Conservation (phyloP, 2,113 vertebrate species). For the Octodon degus region DNA sequence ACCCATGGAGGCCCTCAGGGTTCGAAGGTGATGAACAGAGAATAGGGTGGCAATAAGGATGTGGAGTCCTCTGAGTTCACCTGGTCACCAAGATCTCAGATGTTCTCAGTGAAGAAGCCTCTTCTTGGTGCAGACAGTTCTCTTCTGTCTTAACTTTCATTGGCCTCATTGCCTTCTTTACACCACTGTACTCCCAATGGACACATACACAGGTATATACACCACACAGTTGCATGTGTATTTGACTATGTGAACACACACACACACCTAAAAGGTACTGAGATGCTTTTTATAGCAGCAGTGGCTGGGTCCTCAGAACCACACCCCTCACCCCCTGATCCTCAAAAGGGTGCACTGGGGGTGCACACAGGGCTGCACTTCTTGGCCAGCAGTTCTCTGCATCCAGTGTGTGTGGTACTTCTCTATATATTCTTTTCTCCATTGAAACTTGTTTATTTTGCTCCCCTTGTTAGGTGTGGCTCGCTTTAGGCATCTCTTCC, state of each 20-base stretch:
- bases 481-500: neutral
- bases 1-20: neutral
- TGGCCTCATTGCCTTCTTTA: neutral
- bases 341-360: too few relatives aligned
- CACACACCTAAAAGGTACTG: rapidly evolving
- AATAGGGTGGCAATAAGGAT: rapidly evolving
- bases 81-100: neutral
- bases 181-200: too few relatives aligned
- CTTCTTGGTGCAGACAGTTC: neutral
- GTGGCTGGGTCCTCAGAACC: rapidly evolving
- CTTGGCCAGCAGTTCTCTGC: neutral
- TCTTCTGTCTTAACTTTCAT: neutral
- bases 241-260: too few relatives aligned
- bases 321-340: neutral
- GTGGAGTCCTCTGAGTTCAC: neutral
- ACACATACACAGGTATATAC: neutral
- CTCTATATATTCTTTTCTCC: neutral
- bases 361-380: neutral
- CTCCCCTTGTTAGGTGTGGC: neutral
- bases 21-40: neutral
- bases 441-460: neutral
- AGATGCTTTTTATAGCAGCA: neutral
- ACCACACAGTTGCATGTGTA: neutral
- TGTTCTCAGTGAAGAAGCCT: neutral
- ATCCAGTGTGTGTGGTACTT: neutral